Conservation (phyloP, 2,113 vertebrate genomes). For the Pterocles gutturalis region DNA sequence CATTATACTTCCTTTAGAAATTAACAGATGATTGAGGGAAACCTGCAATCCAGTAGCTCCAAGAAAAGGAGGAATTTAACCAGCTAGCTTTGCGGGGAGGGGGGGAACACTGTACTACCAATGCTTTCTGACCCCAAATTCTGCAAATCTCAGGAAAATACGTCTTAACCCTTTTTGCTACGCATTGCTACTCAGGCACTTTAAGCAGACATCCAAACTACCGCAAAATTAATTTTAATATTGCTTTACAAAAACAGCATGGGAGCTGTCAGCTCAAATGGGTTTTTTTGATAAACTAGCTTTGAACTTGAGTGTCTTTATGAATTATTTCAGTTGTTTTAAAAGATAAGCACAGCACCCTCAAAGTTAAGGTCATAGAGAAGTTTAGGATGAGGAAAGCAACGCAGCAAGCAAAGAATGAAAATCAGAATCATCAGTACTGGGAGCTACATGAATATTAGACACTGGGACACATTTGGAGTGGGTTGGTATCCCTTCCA, state of each 20-base stretch:
- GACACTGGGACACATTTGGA: not conserved
- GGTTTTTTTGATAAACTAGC: not conserved
- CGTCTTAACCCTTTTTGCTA: not conserved
- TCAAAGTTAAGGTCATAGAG: slow-evolving; percentile 8
- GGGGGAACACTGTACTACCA: not conserved
- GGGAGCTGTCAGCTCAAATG: not conserved
- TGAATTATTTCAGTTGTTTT: not conserved
- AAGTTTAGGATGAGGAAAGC: slow-evolving; percentile 51
- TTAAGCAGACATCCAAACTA: not conserved
- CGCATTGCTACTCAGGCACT: not conserved
- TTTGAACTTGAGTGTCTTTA: not conserved
- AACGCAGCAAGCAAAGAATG: slow-evolving; percentile 48
- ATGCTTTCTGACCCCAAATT: not conserved
- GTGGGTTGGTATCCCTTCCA: not conserved
- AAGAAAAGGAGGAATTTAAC: not conserved
- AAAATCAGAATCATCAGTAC: not conserved
- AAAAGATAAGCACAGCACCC: not conserved
- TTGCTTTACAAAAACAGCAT: not conserved
- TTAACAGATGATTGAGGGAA: not conserved
- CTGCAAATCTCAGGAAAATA: not conserved
- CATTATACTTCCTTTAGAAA: not conserved
- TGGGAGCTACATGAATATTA: not conserved
- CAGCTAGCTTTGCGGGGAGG: not conserved
- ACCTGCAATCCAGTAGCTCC: not conserved
- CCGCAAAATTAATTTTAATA: not conserved